phyloP scores from a whole-genome alignment of 2,888 invertebrate genomes.

The Coronaproctus castanopsis region DNA sequence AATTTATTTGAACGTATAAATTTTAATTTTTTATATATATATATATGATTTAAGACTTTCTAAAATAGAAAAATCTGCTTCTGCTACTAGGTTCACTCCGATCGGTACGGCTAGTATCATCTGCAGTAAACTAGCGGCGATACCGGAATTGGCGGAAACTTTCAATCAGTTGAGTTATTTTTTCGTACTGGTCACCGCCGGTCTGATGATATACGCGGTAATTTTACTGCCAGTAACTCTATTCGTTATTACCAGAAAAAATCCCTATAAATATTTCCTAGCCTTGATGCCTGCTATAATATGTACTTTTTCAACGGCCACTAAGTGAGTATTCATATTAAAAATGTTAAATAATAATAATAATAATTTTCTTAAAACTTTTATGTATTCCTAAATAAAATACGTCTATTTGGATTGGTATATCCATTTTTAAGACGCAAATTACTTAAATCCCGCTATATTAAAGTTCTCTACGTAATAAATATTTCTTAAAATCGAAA shows the following conservation, averaged over 20 bases:
- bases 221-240: conserved; percentile 68
- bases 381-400: too few species aligned
- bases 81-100: conserved; percentile 57
- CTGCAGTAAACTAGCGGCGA: conserved; percentile 55
- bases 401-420: too few species aligned
- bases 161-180: conserved; percentile 36
- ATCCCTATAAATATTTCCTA: conserved; percentile 71
- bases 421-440: too few species aligned
- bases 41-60: too few species aligned
- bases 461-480: too few species aligned
- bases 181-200: conserved; percentile 59
- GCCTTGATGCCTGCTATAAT: conserved; percentile 62
- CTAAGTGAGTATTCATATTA: conserved; percentile 46
- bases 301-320: conserved; percentile 75
- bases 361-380: too few species aligned
- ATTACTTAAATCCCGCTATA: too few species aligned
- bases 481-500: too few species aligned
- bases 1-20: too few species aligned
- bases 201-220: conserved; percentile 64
- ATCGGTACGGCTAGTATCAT: conserved; percentile 67
- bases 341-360: too few species aligned
- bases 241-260: conserved; percentile 53
- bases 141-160: conserved; percentile 39
- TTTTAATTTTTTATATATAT: too few species aligned
- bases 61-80: too few species aligned